Percentiles rank a stretch among this genome's conserved stretches.
Evolutionary conservation across 2,888 invertebrate genomes (phyloP).

Genomic region (Xanthia icteritia): DNA sequence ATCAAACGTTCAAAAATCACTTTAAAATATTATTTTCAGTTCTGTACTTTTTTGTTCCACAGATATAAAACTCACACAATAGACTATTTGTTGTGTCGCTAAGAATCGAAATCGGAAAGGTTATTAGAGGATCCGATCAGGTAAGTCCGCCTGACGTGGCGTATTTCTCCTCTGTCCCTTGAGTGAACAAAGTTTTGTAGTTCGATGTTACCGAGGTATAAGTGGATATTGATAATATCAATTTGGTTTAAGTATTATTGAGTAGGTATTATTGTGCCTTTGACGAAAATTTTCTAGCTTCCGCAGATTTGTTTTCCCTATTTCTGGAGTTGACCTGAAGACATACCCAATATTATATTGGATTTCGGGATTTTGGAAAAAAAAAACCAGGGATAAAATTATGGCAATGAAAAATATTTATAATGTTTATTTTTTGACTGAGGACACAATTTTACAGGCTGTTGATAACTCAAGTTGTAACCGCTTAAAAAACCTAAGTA

Average conservation of each 20-base stretch:
- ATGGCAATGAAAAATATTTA: no score
- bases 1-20: no score
- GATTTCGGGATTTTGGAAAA: no score
- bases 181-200: constrained; percentile 13
- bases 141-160: background rate
- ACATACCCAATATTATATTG: background rate
- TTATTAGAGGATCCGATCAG: background rate
- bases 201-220: constrained; percentile 9
- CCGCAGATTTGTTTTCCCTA: background rate
- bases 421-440: no score
- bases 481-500: no score
- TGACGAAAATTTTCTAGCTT: background rate
- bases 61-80: background rate
- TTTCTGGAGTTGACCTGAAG: no score
- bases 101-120: constrained; percentile 2
- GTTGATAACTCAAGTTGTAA: no score
- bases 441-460: no score
- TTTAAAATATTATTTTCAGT: no score
- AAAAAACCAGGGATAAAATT: background rate
- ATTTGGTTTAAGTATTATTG: background rate
- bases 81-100: background rate
- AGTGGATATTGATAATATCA: constrained; percentile 22
- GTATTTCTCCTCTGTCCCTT: constrained; percentile 1
- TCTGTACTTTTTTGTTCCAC: background rate
- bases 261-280: background rate